Percentiles rank a stretch among this genome's conserved stretches.
phyloP scores from a whole-genome alignment of 1,140 invertebrate genomes.

The Leptinotarsa defecta region DNA sequence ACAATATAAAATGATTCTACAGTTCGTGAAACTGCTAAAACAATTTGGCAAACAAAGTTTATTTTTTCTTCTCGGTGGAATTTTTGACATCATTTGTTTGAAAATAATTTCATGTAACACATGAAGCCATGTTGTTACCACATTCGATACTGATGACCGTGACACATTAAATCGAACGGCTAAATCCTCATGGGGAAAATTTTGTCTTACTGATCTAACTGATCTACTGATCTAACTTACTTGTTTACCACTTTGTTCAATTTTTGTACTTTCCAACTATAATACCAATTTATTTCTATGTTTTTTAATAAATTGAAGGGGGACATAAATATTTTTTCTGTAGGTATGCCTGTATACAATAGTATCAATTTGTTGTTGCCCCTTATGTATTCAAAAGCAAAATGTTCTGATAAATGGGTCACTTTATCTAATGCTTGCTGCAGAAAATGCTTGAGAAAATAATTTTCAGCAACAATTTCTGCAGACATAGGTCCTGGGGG shows the following conservation, averaged over 20 bases:
- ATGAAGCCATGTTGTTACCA: conserved; percentile 43
- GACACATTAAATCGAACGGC: conserved; percentile 33
- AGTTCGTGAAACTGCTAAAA: conserved; percentile 35
- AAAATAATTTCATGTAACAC: conserved; percentile 41
- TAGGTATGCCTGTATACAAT: background rate
- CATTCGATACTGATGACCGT: conserved; percentile 36
- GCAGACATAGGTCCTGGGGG: background rate
- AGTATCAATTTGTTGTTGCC: too few species aligned
- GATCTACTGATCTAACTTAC: conserved; percentile 43
- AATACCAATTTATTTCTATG: conserved; percentile 36
- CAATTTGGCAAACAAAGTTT: conserved; percentile 30
- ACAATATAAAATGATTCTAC: conserved; percentile 38
- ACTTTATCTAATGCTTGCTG: background rate
- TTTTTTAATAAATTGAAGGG: conserved; percentile 6
- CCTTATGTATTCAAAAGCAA: too few species aligned
- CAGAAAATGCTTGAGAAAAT: conserved; percentile 10
- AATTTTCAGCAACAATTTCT: background rate
- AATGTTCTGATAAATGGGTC: too few species aligned
- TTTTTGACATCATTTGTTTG: conserved; percentile 36
- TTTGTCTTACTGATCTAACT: conserved; percentile 36
- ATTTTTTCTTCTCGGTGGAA: conserved; percentile 38
- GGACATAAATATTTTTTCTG: conserved; percentile 7
- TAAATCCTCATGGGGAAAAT: conserved; percentile 38
- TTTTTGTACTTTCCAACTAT: conserved; percentile 33
- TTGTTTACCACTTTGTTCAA: conserved; percentile 38